Base-by-base conservation (phyloP, 2,113 vertebrate genomes). In the Mus spicilegus region DNA sequence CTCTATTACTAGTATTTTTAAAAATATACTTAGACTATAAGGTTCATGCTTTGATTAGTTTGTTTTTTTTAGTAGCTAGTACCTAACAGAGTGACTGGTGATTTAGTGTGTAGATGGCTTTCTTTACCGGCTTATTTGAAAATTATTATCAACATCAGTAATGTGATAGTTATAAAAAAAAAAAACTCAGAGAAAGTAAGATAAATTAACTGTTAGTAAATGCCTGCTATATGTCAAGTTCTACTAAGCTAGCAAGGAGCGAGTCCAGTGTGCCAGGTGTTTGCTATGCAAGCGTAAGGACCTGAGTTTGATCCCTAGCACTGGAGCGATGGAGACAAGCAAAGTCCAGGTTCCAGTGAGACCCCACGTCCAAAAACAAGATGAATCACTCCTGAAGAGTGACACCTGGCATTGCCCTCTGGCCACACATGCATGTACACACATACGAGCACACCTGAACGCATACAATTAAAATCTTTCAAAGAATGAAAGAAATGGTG, bases 171-270 rank as follows among this genome's bases (percentile, higher is more conserved):
- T 0, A 51, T 30, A 73, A 95, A 95, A 95, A 75, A 42, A 77
- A n/a, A n/a, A 42, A 42, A 42, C 42, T 61, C 24, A 91, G 54
- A 89, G 28, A 28, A 88, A 73, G n/a, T 36, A 9, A 70, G 28
- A 51, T 10, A 63, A 92, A 88, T 94, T 91, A 94, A 93, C 93
- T 93, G 91, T 82, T 93, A 84, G 73, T 84, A 77, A 95, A 54
- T 93, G 9, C 36, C 56, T 93, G 12, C 28, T 86, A 7, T 56
- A 67, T 95, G 51, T 78, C 63, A 86, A 3, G 11, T 75, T 85
- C 0, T 77, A 61, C 16, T 65, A 85, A 7, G 14, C 54, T 88
- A 4, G 82, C 36, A 70, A 30, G 58, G 9, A 69, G 65, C 28
- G 69, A 13, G 30, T 49, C 17, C 28, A 33, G 17, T 67, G 16